Evolutionary conservation across 1,140 invertebrate species (phyloP).

Genomic region (Hesperophylax magnus): DNA sequence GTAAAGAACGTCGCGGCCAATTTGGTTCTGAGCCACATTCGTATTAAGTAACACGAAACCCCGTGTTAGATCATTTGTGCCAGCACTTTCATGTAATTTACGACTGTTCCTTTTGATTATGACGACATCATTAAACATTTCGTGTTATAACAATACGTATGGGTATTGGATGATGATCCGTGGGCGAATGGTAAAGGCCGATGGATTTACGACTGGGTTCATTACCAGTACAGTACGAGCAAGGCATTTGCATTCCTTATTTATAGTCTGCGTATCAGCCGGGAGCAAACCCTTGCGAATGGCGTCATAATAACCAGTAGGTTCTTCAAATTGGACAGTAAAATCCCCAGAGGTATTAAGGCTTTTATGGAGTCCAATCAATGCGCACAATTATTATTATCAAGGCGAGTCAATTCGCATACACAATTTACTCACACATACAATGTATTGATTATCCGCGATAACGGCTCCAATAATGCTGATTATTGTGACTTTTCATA

Average conservation of each 20-base stretch:
- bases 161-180: constrained; percentile 6
- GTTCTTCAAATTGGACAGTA: constrained; percentile 12
- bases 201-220: constrained; percentile 44
- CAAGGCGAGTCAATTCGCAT: no score
- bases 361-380: constrained; percentile 15
- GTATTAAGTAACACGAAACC: no score
- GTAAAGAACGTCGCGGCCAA: no score
- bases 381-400: background rate
- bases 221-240: constrained; percentile 45
- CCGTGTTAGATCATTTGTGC: no score
- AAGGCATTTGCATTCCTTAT: constrained; percentile 50
- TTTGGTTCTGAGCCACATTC: no score
- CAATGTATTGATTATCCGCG: no score
- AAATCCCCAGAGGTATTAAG: background rate
- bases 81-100: no score
- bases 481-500: no score
- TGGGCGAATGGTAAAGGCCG: background rate
- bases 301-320: constrained; percentile 41
- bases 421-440: no score
- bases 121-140: no score
- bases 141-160: background rate
- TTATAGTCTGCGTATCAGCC: constrained; percentile 44
- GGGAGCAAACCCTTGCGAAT: constrained; percentile 40
- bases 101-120: no score
- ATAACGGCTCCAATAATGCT: no score